Evolutionary conservation across 2,113 vertebrate genomes (phyloP).

Genomic region (Thermophis baileyi): DNA sequence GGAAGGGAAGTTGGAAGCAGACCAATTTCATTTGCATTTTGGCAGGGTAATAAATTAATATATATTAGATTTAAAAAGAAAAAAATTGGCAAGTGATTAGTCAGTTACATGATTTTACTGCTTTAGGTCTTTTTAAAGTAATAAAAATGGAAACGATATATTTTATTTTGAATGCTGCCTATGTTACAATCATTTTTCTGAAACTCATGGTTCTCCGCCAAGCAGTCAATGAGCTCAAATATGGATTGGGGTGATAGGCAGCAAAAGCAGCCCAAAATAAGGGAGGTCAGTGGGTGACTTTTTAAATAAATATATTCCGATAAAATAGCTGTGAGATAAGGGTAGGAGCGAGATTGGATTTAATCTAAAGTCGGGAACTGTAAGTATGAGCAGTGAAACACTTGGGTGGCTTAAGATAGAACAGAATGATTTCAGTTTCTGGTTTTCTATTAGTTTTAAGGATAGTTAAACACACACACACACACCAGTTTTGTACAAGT

Average conservation of each 20-base stretch:
- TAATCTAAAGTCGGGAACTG: background rate
- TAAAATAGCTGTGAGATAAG: fast-evolving
- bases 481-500: background rate
- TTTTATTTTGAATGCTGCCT: conserved; percentile 71
- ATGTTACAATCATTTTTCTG: conserved; percentile 59
- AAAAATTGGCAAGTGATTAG: conserved; percentile 80
- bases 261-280: background rate
- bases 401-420: background rate
- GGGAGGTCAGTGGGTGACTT: background rate
- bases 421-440: background rate
- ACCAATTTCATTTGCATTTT: conserved; percentile 78
- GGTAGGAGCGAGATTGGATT: background rate
- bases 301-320: background rate
- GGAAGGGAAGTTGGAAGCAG: conserved; percentile 60
- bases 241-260: background rate
- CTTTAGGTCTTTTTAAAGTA: conserved; percentile 72
- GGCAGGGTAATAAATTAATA: conserved; percentile 72
- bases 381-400: background rate
- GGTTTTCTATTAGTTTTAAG: fast-evolving
- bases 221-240: background rate
- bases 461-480: background rate
- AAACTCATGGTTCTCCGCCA: conserved; percentile 40
- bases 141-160: conserved; percentile 58
- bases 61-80: conserved; percentile 76
- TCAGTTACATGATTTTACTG: conserved; percentile 77